phyloP scores from a whole-genome alignment of 2,797 vertebrate species.

The Hydrocynus forskahlii region DNA sequence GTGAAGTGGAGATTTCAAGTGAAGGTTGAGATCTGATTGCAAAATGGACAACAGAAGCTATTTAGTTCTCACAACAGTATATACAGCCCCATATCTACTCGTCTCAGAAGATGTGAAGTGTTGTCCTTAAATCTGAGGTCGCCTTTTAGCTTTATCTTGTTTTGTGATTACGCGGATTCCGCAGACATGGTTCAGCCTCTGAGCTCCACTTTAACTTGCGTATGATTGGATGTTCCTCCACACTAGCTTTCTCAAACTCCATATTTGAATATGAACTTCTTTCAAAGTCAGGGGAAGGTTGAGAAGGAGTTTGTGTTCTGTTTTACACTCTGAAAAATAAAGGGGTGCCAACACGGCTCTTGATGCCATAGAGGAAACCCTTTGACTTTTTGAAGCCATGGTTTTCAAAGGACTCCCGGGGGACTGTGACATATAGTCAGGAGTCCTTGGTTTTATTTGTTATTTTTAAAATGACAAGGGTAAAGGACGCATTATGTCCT shows the following conservation, averaged over 20 bases:
- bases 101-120: background rate
- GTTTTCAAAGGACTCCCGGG: too few species aligned
- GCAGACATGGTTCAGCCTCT: background rate
- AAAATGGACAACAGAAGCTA: background rate
- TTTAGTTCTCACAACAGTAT: slow-evolving; percentile 1
- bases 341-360: background rate
- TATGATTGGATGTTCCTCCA: slow-evolving; percentile 4
- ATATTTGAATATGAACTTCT: slow-evolving; percentile 5
- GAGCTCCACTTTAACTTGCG: slow-evolving; percentile 1
- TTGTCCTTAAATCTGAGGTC: slow-evolving; percentile 15
- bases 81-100: slow-evolving; percentile 7
- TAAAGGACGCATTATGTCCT: too few species aligned
- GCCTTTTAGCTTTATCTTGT: slow-evolving; percentile 28
- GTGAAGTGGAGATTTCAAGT: slow-evolving; percentile 37
- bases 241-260: background rate
- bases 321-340: background rate
- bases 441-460: too few species aligned
- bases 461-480: too few species aligned
- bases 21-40: slow-evolving; percentile 30
- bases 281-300: slow-evolving; percentile 23
- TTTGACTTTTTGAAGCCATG: too few species aligned
- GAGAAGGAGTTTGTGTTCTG: background rate
- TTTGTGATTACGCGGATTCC: background rate
- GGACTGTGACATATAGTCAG: too few species aligned
- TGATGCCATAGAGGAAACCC: background rate